A percentile compares a stretch with the other conserved stretches of the same genome.
Conservation (phyloP, 2,888 invertebrate species). For the Protula sp. region DNA sequence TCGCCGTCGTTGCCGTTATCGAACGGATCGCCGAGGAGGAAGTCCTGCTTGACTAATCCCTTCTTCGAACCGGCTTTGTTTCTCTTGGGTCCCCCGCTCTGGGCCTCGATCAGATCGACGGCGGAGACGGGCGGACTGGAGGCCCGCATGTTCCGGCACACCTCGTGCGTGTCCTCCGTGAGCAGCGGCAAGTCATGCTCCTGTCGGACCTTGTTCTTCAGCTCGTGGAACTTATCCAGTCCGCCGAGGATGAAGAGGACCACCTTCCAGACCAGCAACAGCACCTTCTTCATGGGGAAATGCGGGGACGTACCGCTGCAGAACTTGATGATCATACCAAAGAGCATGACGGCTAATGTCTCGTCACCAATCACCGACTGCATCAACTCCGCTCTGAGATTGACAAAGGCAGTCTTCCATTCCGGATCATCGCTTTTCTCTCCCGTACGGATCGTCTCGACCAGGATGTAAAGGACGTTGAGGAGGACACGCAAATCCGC, state of each 20-base stretch:
- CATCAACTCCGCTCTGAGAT: slow-evolving; percentile 61
- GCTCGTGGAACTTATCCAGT: slow-evolving; percentile 71
- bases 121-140: slow-evolving; percentile 92
- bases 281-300: slow-evolving; percentile 97
- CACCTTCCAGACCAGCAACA: slow-evolving; percentile 91
- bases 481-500: slow-evolving; percentile 81
- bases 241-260: slow-evolving; percentile 83
- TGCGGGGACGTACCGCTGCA: slow-evolving; percentile 94
- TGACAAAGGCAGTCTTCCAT: slow-evolving; percentile 55
- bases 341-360: slow-evolving; percentile 76
- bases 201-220: slow-evolving; percentile 62
- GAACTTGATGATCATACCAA: slow-evolving; percentile 93
- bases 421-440: slow-evolving; percentile 38
- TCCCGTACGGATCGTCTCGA: slow-evolving; percentile 71
- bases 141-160: slow-evolving; percentile 88
- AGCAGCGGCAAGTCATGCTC: slow-evolving; percentile 69
- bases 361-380: slow-evolving; percentile 62
- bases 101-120: slow-evolving; percentile 63
- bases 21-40: slow-evolving; percentile 78
- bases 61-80: too few species aligned
- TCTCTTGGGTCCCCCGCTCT: too few species aligned
- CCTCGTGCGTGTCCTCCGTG: slow-evolving; percentile 88
- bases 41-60: slow-evolving; percentile 89
- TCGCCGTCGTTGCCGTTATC: slow-evolving; percentile 64
- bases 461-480: slow-evolving; percentile 88